Evolutionary conservation across 2,888 invertebrate genomes (phyloP).

Genomic region (Ephialtes manifestator): DNA sequence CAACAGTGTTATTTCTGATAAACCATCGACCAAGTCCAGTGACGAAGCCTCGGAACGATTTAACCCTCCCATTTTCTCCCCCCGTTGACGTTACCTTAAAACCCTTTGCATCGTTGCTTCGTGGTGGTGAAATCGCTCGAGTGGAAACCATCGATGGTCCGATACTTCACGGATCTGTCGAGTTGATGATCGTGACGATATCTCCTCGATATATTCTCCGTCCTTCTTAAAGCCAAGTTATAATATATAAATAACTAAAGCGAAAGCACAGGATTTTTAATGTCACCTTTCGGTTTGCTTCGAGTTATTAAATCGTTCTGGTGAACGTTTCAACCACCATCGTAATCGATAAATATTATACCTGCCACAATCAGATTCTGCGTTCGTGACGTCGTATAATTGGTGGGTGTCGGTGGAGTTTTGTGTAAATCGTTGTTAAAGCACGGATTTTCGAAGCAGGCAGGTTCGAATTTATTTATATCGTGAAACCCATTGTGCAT

Average conservation of each 20-base stretch:
- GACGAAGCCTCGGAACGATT: slow-evolving; percentile 56
- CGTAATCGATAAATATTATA: slow-evolving; percentile 46
- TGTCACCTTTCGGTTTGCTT: not conserved
- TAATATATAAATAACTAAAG: not conserved
- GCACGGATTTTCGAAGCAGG: slow-evolving; percentile 33
- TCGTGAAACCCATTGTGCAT: slow-evolving; percentile 25
- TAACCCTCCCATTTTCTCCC: not conserved
- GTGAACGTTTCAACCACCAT: not conserved
- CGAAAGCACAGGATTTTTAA: not conserved
- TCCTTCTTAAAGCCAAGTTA: not conserved
- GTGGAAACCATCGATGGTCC: not conserved
- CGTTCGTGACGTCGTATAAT: slow-evolving; percentile 45
- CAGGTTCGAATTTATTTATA: slow-evolving; percentile 22
- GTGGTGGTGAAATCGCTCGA: slow-evolving; percentile 9
- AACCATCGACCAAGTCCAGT: slow-evolving; percentile 13
- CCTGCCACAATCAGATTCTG: slow-evolving; percentile 39
- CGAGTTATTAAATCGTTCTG: not conserved
- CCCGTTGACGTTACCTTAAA: not conserved
- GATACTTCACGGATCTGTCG: not conserved
- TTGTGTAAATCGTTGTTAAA: slow-evolving; percentile 22
- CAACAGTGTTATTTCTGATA: not conserved
- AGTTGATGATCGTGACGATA: not conserved
- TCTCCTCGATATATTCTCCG: not conserved
- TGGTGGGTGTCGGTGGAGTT: slow-evolving; percentile 35
- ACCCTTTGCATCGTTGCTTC: not conserved